Evolutionary conservation across 2,113 vertebrate genomes (phyloP).

Genomic region (Sapajus apella): DNA sequence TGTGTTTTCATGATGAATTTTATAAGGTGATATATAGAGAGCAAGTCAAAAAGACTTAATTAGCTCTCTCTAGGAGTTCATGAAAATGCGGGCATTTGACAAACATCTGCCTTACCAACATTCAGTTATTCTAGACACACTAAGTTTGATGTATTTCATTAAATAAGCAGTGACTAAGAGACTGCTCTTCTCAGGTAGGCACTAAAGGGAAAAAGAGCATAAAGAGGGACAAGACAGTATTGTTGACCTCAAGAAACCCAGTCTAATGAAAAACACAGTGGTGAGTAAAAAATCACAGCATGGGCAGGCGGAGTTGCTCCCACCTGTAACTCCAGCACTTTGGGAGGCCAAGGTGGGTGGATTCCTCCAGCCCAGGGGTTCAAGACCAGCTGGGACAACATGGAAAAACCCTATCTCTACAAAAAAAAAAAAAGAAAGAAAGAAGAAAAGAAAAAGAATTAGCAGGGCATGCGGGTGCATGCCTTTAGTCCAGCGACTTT

Average conservation of each 20-base stretch:
- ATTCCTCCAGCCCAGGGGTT: no score
- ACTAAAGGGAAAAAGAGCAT: background rate
- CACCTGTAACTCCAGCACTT: no score
- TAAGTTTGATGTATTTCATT: background rate
- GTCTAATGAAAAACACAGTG: background rate
- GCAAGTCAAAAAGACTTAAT: background rate
- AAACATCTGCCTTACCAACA: background rate
- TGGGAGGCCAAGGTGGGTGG: no score
- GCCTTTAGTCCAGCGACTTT: no score
- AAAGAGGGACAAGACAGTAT: background rate
- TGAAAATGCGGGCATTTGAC: background rate
- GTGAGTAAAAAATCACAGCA: background rate
- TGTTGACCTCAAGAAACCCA: background rate
- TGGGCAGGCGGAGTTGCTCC: no score
- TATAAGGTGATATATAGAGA: background rate
- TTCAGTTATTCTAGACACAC: background rate
- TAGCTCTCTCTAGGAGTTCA: background rate
- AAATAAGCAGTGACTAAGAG: background rate
- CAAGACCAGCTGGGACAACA: no score
- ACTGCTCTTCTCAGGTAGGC: background rate
- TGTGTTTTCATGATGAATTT: background rate
- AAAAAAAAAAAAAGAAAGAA: no score
- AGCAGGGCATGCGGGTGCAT: no score
- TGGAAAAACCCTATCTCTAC: no score
- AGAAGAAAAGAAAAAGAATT: no score